Evolutionary conservation across 2,888 invertebrate genomes (phyloP), one percentile per base, ranked within the genome.

Genomic region (Lumbricus terrestris): DNA sequence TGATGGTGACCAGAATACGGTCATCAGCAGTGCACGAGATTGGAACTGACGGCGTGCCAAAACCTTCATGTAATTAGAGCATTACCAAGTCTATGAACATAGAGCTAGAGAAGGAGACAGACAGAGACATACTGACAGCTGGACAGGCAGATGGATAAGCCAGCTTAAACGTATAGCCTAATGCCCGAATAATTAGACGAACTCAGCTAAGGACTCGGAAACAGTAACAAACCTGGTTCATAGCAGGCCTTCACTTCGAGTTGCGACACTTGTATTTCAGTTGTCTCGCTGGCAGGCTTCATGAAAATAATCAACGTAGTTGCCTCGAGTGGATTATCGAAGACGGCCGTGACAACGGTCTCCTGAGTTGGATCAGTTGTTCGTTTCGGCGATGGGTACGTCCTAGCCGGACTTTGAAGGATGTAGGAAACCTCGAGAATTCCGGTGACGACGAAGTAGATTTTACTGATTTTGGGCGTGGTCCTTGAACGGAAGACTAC

Each of bases 211-310:
- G 6, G 88, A 40, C 23, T n/a, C n/a, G 6, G 23, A 20, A 88
- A 35, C 29, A 29, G 38, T n/a, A 35, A 37, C 85, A 85, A 42
- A 90, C 90, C 88, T 42, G 90, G 88, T 18, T 90, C 42, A 40
- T 38, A 88, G 69, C 90, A 90, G 34, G 90, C 88, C 37, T 8
- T 13, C 15, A 82, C 34, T 20, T 69, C 42, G 16, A 90, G 90
- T 88, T 90, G 33, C 23, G 37, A 34, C 35, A 90, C 47, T 33
- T 88, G 42, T 88, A 90, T 88, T 16, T 35, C n/a, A 6, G 47
- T 47, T 35, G 42, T 54, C 6, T 82, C 38, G 34, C 47, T 38
- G 47, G 23, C 34, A 6, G 90, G 90, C 47, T n/a, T 88, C 23
- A 90, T 29, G 15, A 88, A 34, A 15, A 90, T 35, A 35, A 18